phyloP scores from a whole-genome alignment of 2,797 vertebrate species.

The Myioborus melanocephalus region DNA sequence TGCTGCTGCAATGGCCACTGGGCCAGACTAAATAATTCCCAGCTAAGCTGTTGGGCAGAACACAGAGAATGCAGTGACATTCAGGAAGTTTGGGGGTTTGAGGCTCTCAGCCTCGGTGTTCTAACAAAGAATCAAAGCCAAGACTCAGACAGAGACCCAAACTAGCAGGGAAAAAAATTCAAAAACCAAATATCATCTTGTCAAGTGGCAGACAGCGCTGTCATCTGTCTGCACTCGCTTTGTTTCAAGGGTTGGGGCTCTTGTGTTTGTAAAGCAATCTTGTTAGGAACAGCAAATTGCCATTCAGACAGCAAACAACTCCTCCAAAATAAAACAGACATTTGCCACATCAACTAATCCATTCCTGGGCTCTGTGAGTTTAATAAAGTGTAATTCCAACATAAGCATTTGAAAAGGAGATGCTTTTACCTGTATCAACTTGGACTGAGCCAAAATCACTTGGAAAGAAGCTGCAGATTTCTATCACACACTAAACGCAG shows the following conservation, averaged over 20 bases:
- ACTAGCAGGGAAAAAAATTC: not conserved
- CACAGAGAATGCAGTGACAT: not conserved
- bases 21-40: not conserved
- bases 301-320: not conserved
- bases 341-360: not conserved
- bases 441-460: not conserved
- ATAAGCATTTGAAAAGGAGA: not conserved
- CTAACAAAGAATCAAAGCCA: not conserved
- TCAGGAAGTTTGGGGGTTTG: not conserved
- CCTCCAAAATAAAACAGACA: not conserved
- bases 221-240: not conserved
- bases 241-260: not conserved
- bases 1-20: not conserved
- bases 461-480: not conserved
- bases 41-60: not conserved
- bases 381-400: not conserved
- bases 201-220: not conserved
- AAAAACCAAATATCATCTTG: not conserved
- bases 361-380: not conserved
- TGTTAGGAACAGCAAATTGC: not conserved
- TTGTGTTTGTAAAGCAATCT: not conserved
- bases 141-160: not conserved
- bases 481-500: not conserved
- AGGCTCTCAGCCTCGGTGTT: not conserved
- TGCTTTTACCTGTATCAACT: not conserved